Percentiles rank a stretch among this genome's conserved stretches.
These are phyloP conservation scores for Rhamnusium bicolor DNA, from an alignment of 2,888 invertebrate species.

Conservation along the genomic window DNA sequence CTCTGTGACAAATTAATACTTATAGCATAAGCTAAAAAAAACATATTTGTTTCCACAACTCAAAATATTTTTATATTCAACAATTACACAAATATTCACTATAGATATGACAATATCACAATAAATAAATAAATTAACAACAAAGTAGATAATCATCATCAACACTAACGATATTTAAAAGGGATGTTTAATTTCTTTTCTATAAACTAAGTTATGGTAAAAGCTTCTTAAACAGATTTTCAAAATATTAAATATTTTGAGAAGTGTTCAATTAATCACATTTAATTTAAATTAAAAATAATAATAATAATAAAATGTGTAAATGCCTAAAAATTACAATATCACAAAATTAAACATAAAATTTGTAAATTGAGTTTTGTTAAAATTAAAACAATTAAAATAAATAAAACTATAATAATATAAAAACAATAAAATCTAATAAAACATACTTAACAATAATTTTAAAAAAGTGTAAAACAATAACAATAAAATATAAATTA, in stretches of 20 bases:
- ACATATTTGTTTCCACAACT: slow-evolving; percentile 12
- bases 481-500: slow-evolving; percentile 33
- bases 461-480: slow-evolving; percentile 30
- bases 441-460: slow-evolving; percentile 33
- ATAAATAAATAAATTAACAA: slow-evolving; percentile 37
- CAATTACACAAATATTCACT: slow-evolving; percentile 27
- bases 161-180: slow-evolving; percentile 5
- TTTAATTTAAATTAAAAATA: too few relatives aligned
- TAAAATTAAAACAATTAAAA: slow-evolving; percentile 49
- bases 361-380: not conserved
- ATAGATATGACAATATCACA: slow-evolving; percentile 37
- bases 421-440: slow-evolving; percentile 32
- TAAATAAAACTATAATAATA: slow-evolving; percentile 41
- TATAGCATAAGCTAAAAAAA: slow-evolving; percentile 20
- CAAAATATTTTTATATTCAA: slow-evolving; percentile 29
- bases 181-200: slow-evolving; percentile 3
- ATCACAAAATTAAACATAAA: slow-evolving; percentile 31
- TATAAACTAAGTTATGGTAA: not conserved
- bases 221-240: not conserved
- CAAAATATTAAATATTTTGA: not conserved
- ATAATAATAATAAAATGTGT: not conserved
- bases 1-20: slow-evolving; percentile 55
- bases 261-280: not conserved
- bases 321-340: slow-evolving; percentile 23
- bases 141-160: not conserved